Percentiles rank a stretch among this genome's conserved stretches.
Conservation (phyloP, 2,797 vertebrate species). For the Sphenopsis melanotis region DNA sequence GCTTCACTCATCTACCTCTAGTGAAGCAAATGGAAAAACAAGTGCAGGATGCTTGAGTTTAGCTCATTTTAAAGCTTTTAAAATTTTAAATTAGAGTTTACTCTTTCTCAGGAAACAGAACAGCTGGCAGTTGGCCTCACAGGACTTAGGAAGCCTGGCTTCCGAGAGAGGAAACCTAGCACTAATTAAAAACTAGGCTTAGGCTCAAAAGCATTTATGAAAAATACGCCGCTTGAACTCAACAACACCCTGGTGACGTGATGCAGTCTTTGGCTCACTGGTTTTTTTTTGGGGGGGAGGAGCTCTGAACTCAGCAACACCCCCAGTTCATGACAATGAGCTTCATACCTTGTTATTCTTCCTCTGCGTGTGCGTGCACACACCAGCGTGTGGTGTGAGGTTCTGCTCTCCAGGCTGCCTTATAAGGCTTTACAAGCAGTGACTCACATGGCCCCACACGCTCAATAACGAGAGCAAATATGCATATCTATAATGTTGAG, state of each 20-base stretch:
- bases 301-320: not conserved
- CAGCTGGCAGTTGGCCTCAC: conserved; percentile 39
- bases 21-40: not conserved
- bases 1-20: not conserved
- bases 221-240: not conserved
- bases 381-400: not conserved
- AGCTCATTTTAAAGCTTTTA: conserved; percentile 27
- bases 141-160: conserved; percentile 14
- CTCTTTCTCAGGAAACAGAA: conserved; percentile 37
- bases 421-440: not conserved
- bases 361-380: not conserved
- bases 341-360: not conserved
- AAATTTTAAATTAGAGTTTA: conserved; percentile 33
- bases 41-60: conserved; percentile 9
- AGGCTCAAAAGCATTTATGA: not conserved
- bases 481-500: not conserved
- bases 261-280: not conserved
- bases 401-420: conserved; percentile 7
- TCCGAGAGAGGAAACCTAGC: conserved; percentile 14
- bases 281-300: not conserved
- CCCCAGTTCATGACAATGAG: not conserved
- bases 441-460: not conserved
- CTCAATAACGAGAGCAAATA: not conserved
- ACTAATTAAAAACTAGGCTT: conserved; percentile 45
- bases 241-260: not conserved